A percentile compares a stretch with the other conserved stretches of the same genome.
Evolutionary conservation across 2,888 invertebrate species (phyloP).

Genomic region (Dioctria linearis): DNA sequence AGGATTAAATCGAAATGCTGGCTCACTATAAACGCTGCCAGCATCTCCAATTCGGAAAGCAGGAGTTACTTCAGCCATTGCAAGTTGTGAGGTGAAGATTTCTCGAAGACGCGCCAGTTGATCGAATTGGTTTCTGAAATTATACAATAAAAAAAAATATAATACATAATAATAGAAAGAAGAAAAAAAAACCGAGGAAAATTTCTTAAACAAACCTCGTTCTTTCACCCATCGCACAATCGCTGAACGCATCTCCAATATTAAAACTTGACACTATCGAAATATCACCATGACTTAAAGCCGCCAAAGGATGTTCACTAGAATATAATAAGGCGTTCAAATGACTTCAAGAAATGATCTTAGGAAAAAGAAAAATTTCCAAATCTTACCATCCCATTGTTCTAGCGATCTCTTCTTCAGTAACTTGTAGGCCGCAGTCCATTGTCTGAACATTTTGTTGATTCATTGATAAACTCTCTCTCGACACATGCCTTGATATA

Average conservation of each 20-base stretch:
- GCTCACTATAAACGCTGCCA: slow-evolving; percentile 71
- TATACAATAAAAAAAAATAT: neutral
- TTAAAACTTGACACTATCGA: slow-evolving; percentile 90
- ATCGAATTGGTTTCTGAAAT: slow-evolving; percentile 76
- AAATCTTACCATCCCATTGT: slow-evolving; percentile 79
- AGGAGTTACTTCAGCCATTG: slow-evolving; percentile 81
- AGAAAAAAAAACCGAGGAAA: neutral
- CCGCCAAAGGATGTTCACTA: slow-evolving; percentile 88
- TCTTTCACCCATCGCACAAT: slow-evolving; percentile 69
- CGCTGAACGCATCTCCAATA: slow-evolving; percentile 71
- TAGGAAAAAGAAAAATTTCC: neutral
- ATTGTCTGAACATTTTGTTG: slow-evolving; percentile 83
- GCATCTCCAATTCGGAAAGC: slow-evolving; percentile 73
- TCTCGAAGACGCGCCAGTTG: slow-evolving; percentile 86
- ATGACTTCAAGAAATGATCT: neutral
- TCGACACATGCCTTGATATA: slow-evolving; percentile 72
- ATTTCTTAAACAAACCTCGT: slow-evolving; percentile 65
- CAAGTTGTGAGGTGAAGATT: slow-evolving; percentile 84
- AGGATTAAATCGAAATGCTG: slow-evolving; percentile 70
- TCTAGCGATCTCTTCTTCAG: slow-evolving; percentile 92
- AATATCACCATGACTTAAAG: slow-evolving; percentile 91
- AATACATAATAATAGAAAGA: neutral
- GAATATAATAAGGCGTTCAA: slow-evolving; percentile 55
- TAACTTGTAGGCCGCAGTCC: slow-evolving; percentile 90
- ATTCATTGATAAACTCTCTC: slow-evolving; percentile 78